phyloP scores from a whole-genome alignment of 2,888 invertebrate genomes.

The Teleiodes luculella region DNA sequence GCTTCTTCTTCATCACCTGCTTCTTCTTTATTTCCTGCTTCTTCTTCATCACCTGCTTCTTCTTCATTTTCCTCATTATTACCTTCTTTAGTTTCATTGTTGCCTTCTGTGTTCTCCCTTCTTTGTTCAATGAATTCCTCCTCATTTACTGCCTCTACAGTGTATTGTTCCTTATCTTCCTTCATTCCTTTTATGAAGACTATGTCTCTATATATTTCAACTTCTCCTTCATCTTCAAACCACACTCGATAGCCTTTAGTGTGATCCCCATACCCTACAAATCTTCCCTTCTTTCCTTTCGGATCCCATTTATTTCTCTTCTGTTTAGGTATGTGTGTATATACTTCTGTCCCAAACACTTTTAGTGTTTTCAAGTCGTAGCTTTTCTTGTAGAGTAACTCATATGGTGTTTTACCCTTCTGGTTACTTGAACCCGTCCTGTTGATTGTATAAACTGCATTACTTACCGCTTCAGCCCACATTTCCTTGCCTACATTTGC shows the following conservation, averaged over 20 bases:
- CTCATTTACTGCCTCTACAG: background rate
- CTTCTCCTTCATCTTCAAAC: background rate
- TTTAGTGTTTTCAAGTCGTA: slow-evolving; percentile 6
- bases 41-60: background rate
- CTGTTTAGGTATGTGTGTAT: slow-evolving; percentile 19
- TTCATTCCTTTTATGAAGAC: background rate
- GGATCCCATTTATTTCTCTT: slow-evolving; percentile 20
- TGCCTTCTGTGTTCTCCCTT: background rate
- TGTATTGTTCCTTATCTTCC: no score
- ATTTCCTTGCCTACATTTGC: slow-evolving; percentile 19
- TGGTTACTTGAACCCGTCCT: slow-evolving; percentile 25
- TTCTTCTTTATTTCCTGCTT: background rate
- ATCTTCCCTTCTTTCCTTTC: slow-evolving; percentile 16
- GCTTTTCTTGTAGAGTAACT: slow-evolving; percentile 22
- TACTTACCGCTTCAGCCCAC: slow-evolving; percentile 40
- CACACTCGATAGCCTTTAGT: slow-evolving; percentile 28
- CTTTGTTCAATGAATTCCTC: background rate
- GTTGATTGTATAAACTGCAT: slow-evolving; percentile 32
- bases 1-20: background rate
- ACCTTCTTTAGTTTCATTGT: background rate
- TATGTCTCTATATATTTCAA: slow-evolving; percentile 2
- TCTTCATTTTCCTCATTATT: background rate
- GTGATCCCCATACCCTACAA: slow-evolving; percentile 26
- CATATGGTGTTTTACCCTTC: slow-evolving; percentile 27
- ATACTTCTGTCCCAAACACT: slow-evolving; percentile 25